Base-by-base conservation (phyloP, 2,113 vertebrate species). In the Thunnus maccoyii region DNA sequence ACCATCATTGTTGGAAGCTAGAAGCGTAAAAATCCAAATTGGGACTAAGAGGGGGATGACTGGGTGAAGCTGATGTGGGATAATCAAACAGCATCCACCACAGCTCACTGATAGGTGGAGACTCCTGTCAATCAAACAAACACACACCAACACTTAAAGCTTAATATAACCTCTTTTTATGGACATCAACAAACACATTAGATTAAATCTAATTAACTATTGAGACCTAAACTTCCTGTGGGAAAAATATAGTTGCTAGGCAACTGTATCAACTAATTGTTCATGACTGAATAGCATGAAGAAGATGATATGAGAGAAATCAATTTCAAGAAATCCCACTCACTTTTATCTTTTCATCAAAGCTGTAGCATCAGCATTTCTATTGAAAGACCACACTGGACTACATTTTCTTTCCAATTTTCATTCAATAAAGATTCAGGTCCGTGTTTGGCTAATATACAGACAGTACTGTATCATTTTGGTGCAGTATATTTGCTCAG, bases 271-370 rank as follows among this genome's bases (percentile, higher is more conserved):
- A 77, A 25, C 14, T 51, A 50, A 67, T 58, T 76, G 54, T 50
- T 57, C 27, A 16, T 58, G 44, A 14, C 54, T 50, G 16, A 60
- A 68, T 20, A 69, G 64, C 65, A n/a, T 69, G 65, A 69, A 46
- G 15, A 52, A 46, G 15, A 52, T 14, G 46, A 52, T 51, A 44
- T 11, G 55, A 77, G 16, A 52, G 47, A 46, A 61, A 65, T 36
- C 61, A 69, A 44, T 61, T 69, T 61, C n/a, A 25, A 18, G 62
- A 57, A 66, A 60, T 51, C 54, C 27, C 54, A 22, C 54, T 48
- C 56, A 52, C 25, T 66, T 73, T 22, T 73, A 52, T 73, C 62
- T 66, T 66, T 57, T 58, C 55, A 67, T 68, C 64, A 68, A 51
- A 60, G 30, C 55, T 60, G 51, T 16, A 14, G 36, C 50, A 47